Evolutionary conservation across 1,140 invertebrate species (phyloP).

Genomic region (Papilio xuthus): DNA sequence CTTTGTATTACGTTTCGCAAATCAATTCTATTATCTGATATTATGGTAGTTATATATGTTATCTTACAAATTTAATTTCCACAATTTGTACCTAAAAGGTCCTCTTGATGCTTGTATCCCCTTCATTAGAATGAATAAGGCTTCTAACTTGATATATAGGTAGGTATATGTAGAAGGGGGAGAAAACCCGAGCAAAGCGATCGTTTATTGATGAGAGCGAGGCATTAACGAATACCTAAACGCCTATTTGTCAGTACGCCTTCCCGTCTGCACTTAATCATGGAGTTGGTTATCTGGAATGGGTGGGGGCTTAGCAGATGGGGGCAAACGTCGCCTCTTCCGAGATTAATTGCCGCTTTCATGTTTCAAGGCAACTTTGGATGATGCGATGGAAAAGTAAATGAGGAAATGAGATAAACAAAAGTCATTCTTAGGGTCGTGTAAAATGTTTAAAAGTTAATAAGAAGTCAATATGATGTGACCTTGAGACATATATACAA

Average conservation of each 20-base stretch:
- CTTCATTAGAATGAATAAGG: constrained; percentile 28
- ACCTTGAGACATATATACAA: too few relatives aligned
- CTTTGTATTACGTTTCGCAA: background rate
- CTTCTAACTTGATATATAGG: background rate
- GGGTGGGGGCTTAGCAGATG: constrained; percentile 47
- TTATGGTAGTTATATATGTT: background rate
- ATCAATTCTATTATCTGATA: background rate
- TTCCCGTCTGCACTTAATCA: constrained; percentile 77
- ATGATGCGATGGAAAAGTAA: constrained; percentile 61
- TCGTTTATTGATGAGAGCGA: constrained; percentile 73
- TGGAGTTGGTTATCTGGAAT: constrained; percentile 64
- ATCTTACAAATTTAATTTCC: background rate
- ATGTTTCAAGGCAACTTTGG: constrained; percentile 59
- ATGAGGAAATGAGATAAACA: constrained; percentile 13
- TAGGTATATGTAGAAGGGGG: constrained; percentile 20
- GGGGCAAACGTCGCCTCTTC: constrained; percentile 61
- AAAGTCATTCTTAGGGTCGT: background rate
- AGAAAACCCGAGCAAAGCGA: constrained; percentile 45
- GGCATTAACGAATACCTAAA: constrained; percentile 77
- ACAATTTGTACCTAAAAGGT: too few relatives aligned
- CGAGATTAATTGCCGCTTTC: constrained; percentile 74
- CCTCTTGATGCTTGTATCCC: background rate
- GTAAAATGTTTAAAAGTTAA: constrained; percentile 33
- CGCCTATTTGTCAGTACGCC: constrained; percentile 79
- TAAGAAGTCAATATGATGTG: background rate